A percentile compares a stretch with the other conserved stretches of the same genome.
phyloP scores from a whole-genome alignment of 2,113 vertebrate genomes.

The Tupaia chinensis region DNA sequence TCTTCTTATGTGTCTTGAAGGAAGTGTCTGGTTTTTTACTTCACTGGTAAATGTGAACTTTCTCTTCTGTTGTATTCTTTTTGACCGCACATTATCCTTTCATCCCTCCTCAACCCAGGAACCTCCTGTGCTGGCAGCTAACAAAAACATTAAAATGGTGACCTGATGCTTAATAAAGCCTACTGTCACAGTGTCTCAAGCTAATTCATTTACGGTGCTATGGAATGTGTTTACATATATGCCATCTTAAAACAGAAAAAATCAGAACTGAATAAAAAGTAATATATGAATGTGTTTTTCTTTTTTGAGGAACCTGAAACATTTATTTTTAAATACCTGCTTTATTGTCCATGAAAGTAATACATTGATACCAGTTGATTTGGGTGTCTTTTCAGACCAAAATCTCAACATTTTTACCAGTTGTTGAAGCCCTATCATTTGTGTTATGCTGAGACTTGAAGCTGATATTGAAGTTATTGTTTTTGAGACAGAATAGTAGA shows the following conservation, averaged over 20 bases:
- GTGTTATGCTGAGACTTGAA: constrained; percentile 69
- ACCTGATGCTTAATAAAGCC: background rate
- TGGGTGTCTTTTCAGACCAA: constrained; percentile 74
- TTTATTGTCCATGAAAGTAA: constrained; percentile 82
- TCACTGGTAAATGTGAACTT: constrained; percentile 31
- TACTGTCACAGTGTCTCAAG: constrained; percentile 27
- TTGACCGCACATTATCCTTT: background rate
- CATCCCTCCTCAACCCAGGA: background rate
- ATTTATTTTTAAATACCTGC: constrained; percentile 72
- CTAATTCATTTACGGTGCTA: background rate
- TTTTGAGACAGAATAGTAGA: background rate
- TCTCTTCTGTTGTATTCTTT: constrained; percentile 19
- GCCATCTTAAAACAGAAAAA: constrained; percentile 62
- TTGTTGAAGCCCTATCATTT: constrained; percentile 79
- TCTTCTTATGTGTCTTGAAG: background rate
- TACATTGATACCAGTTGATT: constrained; percentile 79
- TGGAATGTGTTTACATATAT: constrained; percentile 53
- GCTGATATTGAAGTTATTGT: constrained; percentile 35
- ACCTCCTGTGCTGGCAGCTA: background rate
- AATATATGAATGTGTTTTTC: background rate
- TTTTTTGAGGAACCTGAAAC: background rate
- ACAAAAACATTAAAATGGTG: background rate
- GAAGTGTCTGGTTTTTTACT: constrained; percentile 58
- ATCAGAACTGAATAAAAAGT: background rate
- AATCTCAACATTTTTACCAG: constrained; percentile 70